Conservation (phyloP, 64 coral and sea anemone species). For the Cladopsammia gracilis region DNA sequence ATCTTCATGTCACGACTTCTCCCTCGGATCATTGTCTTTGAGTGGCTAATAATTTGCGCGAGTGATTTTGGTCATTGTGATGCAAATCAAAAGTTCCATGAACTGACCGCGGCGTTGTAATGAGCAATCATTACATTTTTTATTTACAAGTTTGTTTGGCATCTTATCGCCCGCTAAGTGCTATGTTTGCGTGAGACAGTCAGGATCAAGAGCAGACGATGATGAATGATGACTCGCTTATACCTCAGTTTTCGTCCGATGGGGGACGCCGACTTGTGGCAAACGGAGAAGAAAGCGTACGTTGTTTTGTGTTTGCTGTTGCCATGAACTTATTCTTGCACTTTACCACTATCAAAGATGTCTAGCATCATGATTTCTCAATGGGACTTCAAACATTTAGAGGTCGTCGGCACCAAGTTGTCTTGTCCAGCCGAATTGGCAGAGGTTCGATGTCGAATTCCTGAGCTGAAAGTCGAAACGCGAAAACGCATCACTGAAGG, state of each 20-base stretch:
- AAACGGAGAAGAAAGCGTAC: neutral
- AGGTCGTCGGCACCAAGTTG: constrained; percentile 32
- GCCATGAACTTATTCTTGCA: neutral
- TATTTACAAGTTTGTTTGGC: constrained; percentile 39
- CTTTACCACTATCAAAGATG: neutral
- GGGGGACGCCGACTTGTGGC: neutral
- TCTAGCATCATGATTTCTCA: neutral
- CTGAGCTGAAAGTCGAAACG: constrained; percentile 56
- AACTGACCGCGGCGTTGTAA: neutral
- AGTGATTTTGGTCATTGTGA: constrained; percentile 28
- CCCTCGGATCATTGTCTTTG: neutral
- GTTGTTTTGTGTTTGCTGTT: neutral
- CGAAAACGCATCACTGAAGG: neutral
- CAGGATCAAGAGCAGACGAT: neutral
- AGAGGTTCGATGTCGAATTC: constrained; percentile 55
- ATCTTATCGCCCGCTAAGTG: constrained; percentile 9
- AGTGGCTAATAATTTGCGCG: constrained; percentile 32
- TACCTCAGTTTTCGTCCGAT: neutral
- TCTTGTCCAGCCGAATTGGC: neutral
- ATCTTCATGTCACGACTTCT: neutral
- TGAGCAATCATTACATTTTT: constrained; percentile 17
- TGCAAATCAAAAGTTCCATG: neutral
- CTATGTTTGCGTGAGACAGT: neutral
- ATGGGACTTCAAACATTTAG: constrained; percentile 68
- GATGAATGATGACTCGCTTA: neutral